These are phyloP conservation scores for Anastrepha obliqua DNA, from an alignment of 1,140 invertebrate species.

Conservation along the genomic window DNA sequence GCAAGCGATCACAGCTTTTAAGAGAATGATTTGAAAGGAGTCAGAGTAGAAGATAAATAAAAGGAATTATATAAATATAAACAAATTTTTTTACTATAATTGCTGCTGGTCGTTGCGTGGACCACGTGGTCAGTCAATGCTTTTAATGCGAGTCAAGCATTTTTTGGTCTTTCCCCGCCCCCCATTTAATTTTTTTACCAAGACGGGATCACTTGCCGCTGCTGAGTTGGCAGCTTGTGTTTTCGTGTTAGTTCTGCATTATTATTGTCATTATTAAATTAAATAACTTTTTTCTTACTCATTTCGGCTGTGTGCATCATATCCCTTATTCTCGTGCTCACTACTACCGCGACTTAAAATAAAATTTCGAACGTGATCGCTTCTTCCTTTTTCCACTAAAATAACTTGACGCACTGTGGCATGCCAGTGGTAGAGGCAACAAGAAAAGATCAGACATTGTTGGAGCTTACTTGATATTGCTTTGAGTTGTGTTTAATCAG, in stretches of 20 bases:
- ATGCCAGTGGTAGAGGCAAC: background rate
- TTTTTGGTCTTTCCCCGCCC: background rate
- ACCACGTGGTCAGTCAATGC: background rate
- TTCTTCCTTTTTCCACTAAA: background rate
- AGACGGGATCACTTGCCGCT: background rate
- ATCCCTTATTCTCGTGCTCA: background rate
- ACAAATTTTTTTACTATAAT: background rate
- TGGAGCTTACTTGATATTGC: slow-evolving; percentile 11
- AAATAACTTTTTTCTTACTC: background rate
- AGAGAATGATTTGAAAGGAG: background rate
- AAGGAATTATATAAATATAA: no score
- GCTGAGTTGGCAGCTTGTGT: background rate
- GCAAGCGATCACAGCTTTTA: slow-evolving; percentile 24
- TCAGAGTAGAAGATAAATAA: no score
- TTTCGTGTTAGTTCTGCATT: background rate
- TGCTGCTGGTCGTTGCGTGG: background rate
- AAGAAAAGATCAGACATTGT: slow-evolving; percentile 15
- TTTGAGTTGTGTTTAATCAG: background rate
- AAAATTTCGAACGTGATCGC: background rate
- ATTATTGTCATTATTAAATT: slow-evolving; percentile 48
- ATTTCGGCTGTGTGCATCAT: no score
- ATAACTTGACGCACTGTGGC: background rate
- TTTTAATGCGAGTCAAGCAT: background rate
- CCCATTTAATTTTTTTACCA: background rate
- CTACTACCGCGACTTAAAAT: background rate